A percentile compares a stretch with the other conserved stretches of the same genome.
Conservation (phyloP, 2,888 invertebrate species). For the Dorcus hopei region DNA sequence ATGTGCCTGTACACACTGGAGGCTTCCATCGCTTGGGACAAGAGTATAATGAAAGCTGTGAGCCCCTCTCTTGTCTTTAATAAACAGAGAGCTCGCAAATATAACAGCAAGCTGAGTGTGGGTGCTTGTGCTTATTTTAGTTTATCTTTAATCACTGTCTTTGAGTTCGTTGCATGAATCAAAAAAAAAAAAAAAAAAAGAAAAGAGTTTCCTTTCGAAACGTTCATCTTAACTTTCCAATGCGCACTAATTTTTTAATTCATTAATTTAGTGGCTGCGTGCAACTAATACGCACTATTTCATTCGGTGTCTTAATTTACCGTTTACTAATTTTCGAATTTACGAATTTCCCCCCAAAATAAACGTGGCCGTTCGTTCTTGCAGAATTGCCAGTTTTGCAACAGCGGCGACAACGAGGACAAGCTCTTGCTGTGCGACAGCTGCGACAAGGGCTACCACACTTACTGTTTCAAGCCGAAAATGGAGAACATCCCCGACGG, state of each 20-base stretch:
- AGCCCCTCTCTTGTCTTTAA: conserved; percentile 55
- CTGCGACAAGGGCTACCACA: conserved; percentile 98
- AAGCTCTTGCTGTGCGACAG: conserved; percentile 93
- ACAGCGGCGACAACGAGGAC: conserved; percentile 93
- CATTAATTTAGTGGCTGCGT: conserved; percentile 16
- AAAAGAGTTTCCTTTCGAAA: neutral
- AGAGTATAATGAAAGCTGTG: conserved; percentile 99
- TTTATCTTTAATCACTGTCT: conserved; percentile 27
- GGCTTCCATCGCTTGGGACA: conserved; percentile 95
- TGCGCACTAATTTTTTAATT: conserved; percentile 18
- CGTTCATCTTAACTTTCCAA: neutral
- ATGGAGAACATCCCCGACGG: conserved; percentile 97
- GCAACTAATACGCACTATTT: conserved; percentile 16
- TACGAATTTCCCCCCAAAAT: no score
- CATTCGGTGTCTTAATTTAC: neutral
- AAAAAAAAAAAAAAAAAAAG: no score
- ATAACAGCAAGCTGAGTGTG: conserved; percentile 52
- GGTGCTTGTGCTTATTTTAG: conserved; percentile 48
- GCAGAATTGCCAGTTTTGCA: conserved; percentile 97
- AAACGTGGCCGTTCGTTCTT: conserved; percentile 33
- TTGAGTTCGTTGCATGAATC: conserved; percentile 19
- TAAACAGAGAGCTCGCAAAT: conserved; percentile 51
- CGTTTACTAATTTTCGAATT: neutral
- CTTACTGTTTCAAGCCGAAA: conserved; percentile 96
- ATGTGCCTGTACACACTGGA: conserved; percentile 88